Evolutionary conservation across 2,113 vertebrate species (phyloP).

Genomic region (Sardina pilchardus): DNA sequence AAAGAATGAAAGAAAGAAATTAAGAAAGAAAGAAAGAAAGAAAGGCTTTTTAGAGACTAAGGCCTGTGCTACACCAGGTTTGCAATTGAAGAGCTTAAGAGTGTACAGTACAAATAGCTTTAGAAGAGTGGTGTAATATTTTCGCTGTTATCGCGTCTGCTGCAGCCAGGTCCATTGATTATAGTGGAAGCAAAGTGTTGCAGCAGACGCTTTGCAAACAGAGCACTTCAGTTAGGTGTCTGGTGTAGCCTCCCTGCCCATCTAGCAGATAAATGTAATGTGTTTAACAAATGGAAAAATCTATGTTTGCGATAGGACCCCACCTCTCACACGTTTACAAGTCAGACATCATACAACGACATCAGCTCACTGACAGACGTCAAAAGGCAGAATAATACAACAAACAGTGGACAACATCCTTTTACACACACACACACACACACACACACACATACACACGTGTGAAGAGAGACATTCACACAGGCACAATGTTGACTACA

Average conservation of each 20-base stretch:
- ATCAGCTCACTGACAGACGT: too few species aligned
- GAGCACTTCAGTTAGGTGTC: too few species aligned
- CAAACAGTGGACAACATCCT: neutral
- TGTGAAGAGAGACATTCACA: neutral
- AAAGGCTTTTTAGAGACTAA: neutral
- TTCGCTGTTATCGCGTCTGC: too few species aligned
- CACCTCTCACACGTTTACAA: too few species aligned
- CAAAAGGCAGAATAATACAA: neutral
- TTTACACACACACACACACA: slow-evolving; percentile 15
- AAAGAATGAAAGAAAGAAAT: slow-evolving; percentile 4
- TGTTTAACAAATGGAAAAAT: neutral
- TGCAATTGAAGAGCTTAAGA: too few species aligned
- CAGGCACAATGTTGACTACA: neutral
- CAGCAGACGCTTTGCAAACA: too few species aligned
- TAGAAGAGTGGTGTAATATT: too few species aligned
- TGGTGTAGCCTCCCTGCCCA: too few species aligned
- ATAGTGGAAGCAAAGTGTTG: too few species aligned
- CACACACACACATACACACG: neutral
- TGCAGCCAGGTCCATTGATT: too few species aligned
- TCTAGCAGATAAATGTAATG: neutral
- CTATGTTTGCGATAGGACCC: neutral
- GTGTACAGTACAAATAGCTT: too few species aligned
- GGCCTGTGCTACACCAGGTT: neutral
- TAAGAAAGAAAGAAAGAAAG: neutral
- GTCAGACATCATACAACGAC: too few species aligned